Conservation (phyloP, 2,888 invertebrate genomes). For the Drosophila gaucha region DNA sequence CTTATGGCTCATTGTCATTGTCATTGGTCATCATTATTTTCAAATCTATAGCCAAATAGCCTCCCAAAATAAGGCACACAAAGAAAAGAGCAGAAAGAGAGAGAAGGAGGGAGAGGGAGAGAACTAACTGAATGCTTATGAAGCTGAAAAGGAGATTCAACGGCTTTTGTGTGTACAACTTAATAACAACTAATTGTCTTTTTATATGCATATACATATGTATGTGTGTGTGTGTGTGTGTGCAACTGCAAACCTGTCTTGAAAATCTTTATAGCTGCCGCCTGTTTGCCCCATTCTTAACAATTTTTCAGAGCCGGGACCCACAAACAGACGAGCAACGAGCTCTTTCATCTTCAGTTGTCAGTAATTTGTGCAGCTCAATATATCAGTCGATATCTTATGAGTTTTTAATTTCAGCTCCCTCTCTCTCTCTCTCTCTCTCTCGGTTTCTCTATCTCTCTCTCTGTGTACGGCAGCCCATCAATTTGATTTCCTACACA, state of each 20-base stretch:
- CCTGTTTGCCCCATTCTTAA: slow-evolving; percentile 28
- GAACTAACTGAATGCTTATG: slow-evolving; percentile 32
- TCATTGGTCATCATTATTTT: slow-evolving; percentile 55
- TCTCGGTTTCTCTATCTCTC: slow-evolving; percentile 19
- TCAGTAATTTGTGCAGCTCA: slow-evolving; percentile 84
- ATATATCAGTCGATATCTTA: slow-evolving; percentile 85
- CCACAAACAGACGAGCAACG: not conserved
- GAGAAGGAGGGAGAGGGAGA: not conserved
- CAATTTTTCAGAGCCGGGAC: slow-evolving; percentile 16
- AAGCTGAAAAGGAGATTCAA: slow-evolving; percentile 62
- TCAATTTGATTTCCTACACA: slow-evolving; percentile 82
- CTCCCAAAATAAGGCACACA: slow-evolving; percentile 26
- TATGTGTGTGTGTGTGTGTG: slow-evolving; percentile 17
- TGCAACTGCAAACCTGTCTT: slow-evolving; percentile 70
- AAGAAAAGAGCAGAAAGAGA: slow-evolving; percentile 5
- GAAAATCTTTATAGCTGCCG: slow-evolving; percentile 62
- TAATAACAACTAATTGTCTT: slow-evolving; percentile 82
- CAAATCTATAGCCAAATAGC: slow-evolving; percentile 44
- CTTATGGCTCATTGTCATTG: slow-evolving; percentile 23
- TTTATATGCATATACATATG: slow-evolving; percentile 71
- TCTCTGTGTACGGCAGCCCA: slow-evolving; percentile 57
- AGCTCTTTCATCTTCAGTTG: slow-evolving; percentile 76
- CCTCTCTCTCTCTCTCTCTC: slow-evolving; percentile 6
- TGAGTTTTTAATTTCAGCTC: slow-evolving; percentile 85
- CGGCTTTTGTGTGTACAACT: slow-evolving; percentile 73